Evolutionary conservation across 2,888 invertebrate genomes (phyloP), one percentile per base, ranked within the genome.

Genomic region (Platycheirus rosarum): DNA sequence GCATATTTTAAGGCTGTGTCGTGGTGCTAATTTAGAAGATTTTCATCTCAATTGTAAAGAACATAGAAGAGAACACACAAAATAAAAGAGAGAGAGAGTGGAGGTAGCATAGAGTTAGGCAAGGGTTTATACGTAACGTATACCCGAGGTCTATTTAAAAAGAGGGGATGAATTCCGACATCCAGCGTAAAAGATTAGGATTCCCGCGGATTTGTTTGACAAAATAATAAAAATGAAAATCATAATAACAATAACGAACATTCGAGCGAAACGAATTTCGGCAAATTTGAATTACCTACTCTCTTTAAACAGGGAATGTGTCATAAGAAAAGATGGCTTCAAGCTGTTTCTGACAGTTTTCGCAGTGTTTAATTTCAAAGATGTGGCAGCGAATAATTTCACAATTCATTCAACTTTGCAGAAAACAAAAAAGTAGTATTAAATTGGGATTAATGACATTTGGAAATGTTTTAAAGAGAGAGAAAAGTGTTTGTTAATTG

Each of bases 151-250:
- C 32, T 46, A 11, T 40, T 42, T n/a, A 48, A 32, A 32, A 7
- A 8, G 8, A 40, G 29, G 14, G 55, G 29, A 11, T 8, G 51
- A 53, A 46, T 20, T 53, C 29, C 32, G 29, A 20, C 57, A 37
- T 40, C 35, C 23, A 32, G 26, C n/a, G n/a, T n/a, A 70, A 53
- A 51, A 62, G 80, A 80, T 80, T 62, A 75, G 70, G 75, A 75
- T 80, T 75, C 70, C 60, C 53, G 66, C 70, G 70, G 80, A 80
- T 80, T 80, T 80, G 80, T 80, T 80, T 80, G 70, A 80, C 80
- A 80, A 53, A 75, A 75, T 80, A 80, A 80, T 80, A 80, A 80
- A 75, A 75, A 75, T 80, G 66, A 80, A 80, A 75, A 75, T 75
- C 75, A 80, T 80, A 75, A 80, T 75, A 75, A 70, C 62, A 75